phyloP scores from a whole-genome alignment of 2,797 vertebrate genomes.

The Syncerus caffer region DNA sequence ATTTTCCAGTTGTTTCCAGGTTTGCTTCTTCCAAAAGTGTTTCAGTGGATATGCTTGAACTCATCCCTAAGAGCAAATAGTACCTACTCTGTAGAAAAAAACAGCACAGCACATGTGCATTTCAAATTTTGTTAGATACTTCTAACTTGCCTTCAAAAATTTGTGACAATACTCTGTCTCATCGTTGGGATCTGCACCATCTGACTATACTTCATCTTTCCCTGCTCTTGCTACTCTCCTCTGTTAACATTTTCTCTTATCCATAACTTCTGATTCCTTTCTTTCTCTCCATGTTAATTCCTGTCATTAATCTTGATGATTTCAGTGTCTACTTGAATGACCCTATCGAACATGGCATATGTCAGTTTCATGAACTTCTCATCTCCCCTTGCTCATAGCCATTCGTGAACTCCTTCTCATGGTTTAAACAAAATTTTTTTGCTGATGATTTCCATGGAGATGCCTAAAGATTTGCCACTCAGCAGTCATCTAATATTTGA shows the following conservation, averaged over 20 bases:
- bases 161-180: neutral
- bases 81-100: neutral
- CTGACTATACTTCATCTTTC: neutral
- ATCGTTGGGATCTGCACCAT: neutral
- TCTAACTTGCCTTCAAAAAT: neutral
- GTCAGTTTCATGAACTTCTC: neutral
- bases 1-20: neutral
- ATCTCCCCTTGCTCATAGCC: neutral
- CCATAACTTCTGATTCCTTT: neutral
- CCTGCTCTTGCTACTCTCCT: neutral
- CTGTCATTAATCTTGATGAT: neutral
- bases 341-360: neutral
- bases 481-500: neutral
- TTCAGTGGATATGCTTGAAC: neutral
- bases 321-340: neutral
- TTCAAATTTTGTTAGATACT: neutral
- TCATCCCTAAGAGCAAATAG: neutral
- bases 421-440: neutral
- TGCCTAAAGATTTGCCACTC: neutral
- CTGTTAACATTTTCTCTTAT: neutral
- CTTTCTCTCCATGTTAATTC: neutral
- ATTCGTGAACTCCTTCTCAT: neutral
- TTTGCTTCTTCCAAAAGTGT: neutral
- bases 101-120: neutral
- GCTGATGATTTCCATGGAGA: neutral